A percentile compares a stretch with the other conserved stretches of the same genome.
These are phyloP conservation scores for Notodonta ziczac DNA, from an alignment of 2,888 invertebrate species.

Conservation along the genomic window DNA sequence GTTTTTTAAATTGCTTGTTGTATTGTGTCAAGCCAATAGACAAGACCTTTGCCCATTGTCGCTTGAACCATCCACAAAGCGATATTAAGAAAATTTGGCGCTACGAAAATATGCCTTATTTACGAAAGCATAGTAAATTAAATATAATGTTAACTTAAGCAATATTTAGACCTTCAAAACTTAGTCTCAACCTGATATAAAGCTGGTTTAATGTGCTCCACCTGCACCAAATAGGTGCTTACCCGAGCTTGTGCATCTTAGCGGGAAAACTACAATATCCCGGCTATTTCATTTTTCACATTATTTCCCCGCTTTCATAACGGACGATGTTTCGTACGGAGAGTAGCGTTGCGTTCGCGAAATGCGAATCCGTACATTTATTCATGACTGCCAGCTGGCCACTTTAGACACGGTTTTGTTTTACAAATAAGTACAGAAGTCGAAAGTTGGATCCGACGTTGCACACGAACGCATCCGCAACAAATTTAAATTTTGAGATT, in stretches of 20 bases:
- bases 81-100: no score
- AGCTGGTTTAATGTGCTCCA: conserved; percentile 31
- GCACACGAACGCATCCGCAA: conserved; percentile 32
- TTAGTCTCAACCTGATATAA: conserved; percentile 21
- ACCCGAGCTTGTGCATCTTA: conserved; percentile 31
- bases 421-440: conserved; percentile 45
- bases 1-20: no score
- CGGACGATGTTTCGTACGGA: conserved; percentile 49
- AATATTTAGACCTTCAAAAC: neutral
- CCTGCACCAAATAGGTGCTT: conserved; percentile 37
- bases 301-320: conserved; percentile 56
- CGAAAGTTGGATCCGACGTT: conserved; percentile 37
- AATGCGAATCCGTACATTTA: conserved; percentile 58
- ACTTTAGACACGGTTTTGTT: conserved; percentile 52
- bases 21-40: no score
- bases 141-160: neutral
- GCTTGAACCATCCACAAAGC: no score
- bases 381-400: conserved; percentile 55
- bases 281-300: conserved; percentile 57
- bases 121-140: neutral
- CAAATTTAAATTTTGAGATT: conserved; percentile 20
- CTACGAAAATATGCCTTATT: no score
- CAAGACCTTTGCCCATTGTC: no score
- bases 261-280: conserved; percentile 41
- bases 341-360: conserved; percentile 49